phyloP scores from a whole-genome alignment of 2,113 vertebrate species.

The Chloropsis cyanopogon region DNA sequence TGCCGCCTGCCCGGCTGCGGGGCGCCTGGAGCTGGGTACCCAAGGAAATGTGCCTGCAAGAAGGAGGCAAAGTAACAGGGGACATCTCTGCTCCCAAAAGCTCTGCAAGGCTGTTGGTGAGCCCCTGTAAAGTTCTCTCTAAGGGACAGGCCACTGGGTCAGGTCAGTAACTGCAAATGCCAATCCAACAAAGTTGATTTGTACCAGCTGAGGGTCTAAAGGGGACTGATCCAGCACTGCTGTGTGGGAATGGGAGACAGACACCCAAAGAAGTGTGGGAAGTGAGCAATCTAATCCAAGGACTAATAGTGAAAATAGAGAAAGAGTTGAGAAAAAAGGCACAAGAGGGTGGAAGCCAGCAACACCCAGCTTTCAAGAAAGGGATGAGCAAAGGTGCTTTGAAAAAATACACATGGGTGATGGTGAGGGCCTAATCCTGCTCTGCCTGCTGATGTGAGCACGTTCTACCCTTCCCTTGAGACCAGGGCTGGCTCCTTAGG shows the following conservation, averaged over 20 bases:
- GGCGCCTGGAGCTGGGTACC: neutral
- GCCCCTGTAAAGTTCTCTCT: neutral
- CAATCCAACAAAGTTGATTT: neutral
- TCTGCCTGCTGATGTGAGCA: neutral
- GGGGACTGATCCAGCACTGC: neutral
- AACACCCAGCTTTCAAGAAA: neutral
- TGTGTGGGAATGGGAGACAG: neutral
- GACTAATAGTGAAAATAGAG: neutral
- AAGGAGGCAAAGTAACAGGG: neutral
- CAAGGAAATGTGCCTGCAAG: neutral
- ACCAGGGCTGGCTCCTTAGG: neutral
- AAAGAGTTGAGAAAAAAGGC: neutral
- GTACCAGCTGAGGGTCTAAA: neutral
- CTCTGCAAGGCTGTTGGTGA: neutral
- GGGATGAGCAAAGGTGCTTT: neutral
- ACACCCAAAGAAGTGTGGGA: too few relatives aligned
- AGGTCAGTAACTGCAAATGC: neutral
- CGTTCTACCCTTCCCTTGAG: neutral
- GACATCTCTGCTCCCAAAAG: neutral
- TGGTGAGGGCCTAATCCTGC: neutral
- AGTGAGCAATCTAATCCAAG: neutral
- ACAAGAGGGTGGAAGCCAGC: neutral
- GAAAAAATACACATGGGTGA: fast-evolving
- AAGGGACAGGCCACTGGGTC: neutral
- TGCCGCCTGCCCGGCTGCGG: fast-evolving